A percentile compares a stretch with the other conserved stretches of the same genome.
These are phyloP conservation scores for Rousettus madagascariensis DNA, from an alignment of 2,797 vertebrate genomes.

Conservation along the genomic window DNA sequence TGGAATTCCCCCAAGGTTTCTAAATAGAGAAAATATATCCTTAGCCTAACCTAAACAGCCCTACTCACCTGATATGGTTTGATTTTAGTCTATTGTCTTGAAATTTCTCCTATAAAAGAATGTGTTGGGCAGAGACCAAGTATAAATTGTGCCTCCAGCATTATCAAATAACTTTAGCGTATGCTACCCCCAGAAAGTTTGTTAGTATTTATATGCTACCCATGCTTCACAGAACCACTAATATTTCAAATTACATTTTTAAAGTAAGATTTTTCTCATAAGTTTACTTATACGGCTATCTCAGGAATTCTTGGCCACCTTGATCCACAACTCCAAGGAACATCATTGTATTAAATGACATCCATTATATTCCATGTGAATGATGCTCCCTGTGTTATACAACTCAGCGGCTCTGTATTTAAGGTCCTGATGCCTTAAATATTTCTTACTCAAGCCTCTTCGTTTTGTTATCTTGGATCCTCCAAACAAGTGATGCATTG, in stretches of 20 bases:
- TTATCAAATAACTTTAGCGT: not conserved
- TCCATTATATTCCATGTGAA: not conserved
- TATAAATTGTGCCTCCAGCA: not conserved
- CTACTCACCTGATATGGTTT: not conserved
- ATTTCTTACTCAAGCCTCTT: not conserved
- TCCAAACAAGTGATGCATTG: not conserved
- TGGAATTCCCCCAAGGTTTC: not conserved
- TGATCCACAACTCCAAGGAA: not conserved
- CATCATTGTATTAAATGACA: not conserved
- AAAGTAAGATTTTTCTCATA: not conserved
- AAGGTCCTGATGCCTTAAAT: not conserved
- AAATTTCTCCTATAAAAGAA: constrained; percentile 12
- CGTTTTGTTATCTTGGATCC: not conserved
- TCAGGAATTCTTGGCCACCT: not conserved
- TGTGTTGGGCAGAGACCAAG: not conserved
- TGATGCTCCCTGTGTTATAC: not conserved
- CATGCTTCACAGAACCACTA: not conserved
- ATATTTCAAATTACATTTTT: not conserved
- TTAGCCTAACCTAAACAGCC: not conserved
- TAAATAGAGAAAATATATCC: not conserved
- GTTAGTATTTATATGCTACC: not conserved
- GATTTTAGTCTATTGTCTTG: not conserved
- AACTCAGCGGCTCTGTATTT: not conserved
- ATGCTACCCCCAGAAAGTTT: not conserved
- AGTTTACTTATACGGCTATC: not conserved